A percentile compares a stretch with the other conserved stretches of the same genome.
Conservation (phyloP, 2,113 vertebrate species). For the rat (Rattus norvegicus) region GRCr8 NC_086023.1:100122001-100122500, state of each 20-base stretch:
- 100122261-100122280: constrained; percentile 14
- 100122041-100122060: constrained; percentile 10
- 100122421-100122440: neutral
- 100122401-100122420: neutral
- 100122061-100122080: neutral
- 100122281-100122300: neutral
- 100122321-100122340: neutral
- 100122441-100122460: constrained; percentile 27
- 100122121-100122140: neutral
- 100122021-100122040: constrained; percentile 7
- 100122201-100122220: neutral
- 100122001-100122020: constrained; percentile 51
- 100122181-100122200: neutral
- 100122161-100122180: neutral
- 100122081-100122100: constrained; percentile 1
- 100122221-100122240: neutral
- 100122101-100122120: constrained; percentile 38
- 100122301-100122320: neutral
- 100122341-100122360: neutral
- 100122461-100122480: constrained; percentile 9
- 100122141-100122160: neutral
- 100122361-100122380: neutral
- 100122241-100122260: neutral
- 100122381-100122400: neutral
- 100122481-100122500: neutral